Percentiles rank a stretch among this genome's conserved stretches.
Evolutionary conservation across 2,888 invertebrate species (phyloP).

Genomic region (Ganaspis brasiliensis): DNA sequence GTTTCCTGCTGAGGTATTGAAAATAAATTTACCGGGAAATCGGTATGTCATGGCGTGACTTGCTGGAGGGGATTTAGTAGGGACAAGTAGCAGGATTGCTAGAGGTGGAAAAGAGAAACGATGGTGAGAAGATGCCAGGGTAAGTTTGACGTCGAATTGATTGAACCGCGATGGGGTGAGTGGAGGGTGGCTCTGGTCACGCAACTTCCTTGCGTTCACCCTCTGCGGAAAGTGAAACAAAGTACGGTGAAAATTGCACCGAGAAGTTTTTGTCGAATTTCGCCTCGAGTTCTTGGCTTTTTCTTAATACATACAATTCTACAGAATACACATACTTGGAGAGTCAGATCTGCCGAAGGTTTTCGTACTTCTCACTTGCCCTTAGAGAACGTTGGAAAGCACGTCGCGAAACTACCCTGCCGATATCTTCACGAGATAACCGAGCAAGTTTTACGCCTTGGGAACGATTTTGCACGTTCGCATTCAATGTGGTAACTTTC

Average conservation of each 20-base stretch:
- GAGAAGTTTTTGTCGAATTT: constrained; percentile 56
- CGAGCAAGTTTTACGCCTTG: constrained; percentile 44
- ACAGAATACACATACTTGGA: neutral
- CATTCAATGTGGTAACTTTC: constrained; percentile 43
- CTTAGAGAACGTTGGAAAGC: constrained; percentile 33
- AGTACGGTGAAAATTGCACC: constrained; percentile 53
- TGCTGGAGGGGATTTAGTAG: constrained; percentile 57
- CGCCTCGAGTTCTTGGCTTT: constrained; percentile 5
- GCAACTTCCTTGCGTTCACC: constrained; percentile 54
- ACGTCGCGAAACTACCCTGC: constrained; percentile 35
- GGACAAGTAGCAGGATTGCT: constrained; percentile 28
- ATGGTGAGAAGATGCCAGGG: constrained; percentile 44
- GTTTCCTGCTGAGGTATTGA: constrained; percentile 62
- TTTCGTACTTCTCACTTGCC: constrained; percentile 26
- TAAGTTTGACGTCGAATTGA: constrained; percentile 77
- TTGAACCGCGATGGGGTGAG: constrained; percentile 60
- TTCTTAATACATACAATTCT: constrained; percentile 1
- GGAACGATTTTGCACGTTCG: constrained; percentile 40
- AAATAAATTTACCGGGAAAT: constrained; percentile 67
- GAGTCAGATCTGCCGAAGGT: constrained; percentile 30
- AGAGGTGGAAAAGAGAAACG: constrained; percentile 49
- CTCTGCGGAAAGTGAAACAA: constrained; percentile 61
- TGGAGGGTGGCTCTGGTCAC: constrained; percentile 59
- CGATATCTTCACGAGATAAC: constrained; percentile 43
- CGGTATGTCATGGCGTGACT: constrained; percentile 74